Conservation (phyloP, 2,113 vertebrate genomes). For the Macroglossus sobrinus region DNA sequence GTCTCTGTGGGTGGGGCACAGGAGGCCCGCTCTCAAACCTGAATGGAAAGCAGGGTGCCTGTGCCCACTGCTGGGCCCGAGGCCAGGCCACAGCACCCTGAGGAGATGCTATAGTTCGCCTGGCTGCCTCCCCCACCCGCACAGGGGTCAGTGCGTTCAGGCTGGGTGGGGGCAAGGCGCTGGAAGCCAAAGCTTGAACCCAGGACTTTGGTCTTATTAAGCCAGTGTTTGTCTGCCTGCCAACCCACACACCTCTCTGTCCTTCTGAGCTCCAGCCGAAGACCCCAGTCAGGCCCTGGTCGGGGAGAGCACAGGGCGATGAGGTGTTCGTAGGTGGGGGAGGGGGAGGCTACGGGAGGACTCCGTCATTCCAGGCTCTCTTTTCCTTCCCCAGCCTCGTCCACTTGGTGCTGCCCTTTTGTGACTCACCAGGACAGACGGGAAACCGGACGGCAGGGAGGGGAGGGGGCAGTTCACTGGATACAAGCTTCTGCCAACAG, state of each 20-base stretch:
- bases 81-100: constrained; percentile 25
- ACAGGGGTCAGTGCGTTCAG: constrained; percentile 14
- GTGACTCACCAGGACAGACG: fast-evolving
- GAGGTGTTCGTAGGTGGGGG: neutral
- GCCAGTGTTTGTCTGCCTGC: neutral
- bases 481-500: too few relatives aligned
- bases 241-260: neutral
- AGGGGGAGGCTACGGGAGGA: neutral
- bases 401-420: neutral
- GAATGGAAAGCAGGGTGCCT: neutral
- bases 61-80: neutral
- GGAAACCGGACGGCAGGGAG: neutral
- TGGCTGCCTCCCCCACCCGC: constrained; percentile 28
- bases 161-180: neutral
- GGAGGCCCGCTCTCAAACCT: neutral
- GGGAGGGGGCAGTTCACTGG: too few relatives aligned
- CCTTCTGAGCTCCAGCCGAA: neutral
- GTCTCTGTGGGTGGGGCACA: neutral
- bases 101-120: constrained; percentile 37
- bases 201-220: constrained; percentile 68
- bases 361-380: neutral
- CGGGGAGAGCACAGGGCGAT: fast-evolving
- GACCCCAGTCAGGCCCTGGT: neutral
- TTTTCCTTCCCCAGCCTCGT: neutral
- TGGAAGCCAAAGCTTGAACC: constrained; percentile 68